phyloP scores from a whole-genome alignment of 2,113 vertebrate genomes.

The Microtus richardsoni region DNA sequence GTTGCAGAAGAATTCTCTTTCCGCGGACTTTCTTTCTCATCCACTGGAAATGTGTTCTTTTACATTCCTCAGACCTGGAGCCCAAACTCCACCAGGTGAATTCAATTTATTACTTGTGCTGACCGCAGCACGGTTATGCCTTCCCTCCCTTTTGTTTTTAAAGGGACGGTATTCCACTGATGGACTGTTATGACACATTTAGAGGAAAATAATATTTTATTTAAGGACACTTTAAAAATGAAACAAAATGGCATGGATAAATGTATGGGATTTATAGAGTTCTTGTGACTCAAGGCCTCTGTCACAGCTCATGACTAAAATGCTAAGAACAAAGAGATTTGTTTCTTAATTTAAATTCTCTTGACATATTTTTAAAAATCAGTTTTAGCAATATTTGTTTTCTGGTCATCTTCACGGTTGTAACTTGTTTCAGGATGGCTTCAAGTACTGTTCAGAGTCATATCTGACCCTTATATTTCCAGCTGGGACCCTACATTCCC shows the following conservation, averaged over 20 bases:
- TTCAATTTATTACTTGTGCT: constrained; percentile 60
- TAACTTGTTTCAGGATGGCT: background rate
- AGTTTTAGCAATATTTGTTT: constrained; percentile 31
- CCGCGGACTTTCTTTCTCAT: constrained; percentile 13
- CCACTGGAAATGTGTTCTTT: constrained; percentile 53
- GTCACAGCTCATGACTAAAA: constrained; percentile 21
- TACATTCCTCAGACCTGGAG: constrained; percentile 52
- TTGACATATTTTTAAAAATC: background rate
- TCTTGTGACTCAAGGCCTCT: background rate
- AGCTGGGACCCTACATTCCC: background rate
- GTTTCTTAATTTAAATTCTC: background rate
- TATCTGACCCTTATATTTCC: background rate
- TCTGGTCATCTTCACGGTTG: background rate
- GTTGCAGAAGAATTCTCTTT: constrained; percentile 51
- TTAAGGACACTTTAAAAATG: background rate
- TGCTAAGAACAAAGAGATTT: constrained; percentile 15
- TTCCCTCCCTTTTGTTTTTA: constrained; percentile 51
- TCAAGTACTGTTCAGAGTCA: background rate
- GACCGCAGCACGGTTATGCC: background rate
- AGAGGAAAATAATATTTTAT: constrained; percentile 48
- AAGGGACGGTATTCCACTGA: constrained; percentile 19
- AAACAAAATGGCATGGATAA: constrained; percentile 13
- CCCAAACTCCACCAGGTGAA: constrained; percentile 48
- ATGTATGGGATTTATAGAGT: background rate
- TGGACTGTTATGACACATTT: background rate